Percentiles rank a stretch among this genome's conserved stretches.
phyloP scores from a whole-genome alignment of 1,140 invertebrate species.

The Scaptomyza hsui region DNA sequence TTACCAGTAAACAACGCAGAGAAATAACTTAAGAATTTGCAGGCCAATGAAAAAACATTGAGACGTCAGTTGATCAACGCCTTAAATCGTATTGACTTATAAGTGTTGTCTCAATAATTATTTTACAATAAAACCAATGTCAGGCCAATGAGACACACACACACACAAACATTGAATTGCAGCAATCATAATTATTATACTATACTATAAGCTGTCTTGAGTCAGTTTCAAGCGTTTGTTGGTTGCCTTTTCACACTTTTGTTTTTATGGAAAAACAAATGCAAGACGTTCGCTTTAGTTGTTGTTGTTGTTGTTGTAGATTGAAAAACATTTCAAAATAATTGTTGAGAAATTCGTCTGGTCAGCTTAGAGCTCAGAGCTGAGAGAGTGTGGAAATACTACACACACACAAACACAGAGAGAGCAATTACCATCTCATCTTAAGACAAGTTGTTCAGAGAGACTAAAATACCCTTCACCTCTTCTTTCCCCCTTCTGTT shows the following conservation, averaged over 20 bases:
- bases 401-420: background rate
- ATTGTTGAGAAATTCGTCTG: conserved; percentile 79
- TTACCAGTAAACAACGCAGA: background rate
- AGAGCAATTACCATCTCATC: conserved; percentile 43
- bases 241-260: conserved; percentile 68
- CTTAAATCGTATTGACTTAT: conserved; percentile 62
- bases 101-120: conserved; percentile 72
- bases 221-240: conserved; percentile 55
- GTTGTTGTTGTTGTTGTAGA: conserved; percentile 36
- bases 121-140: conserved; percentile 73
- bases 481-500: background rate
- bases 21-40: conserved; percentile 4
- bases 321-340: conserved; percentile 80
- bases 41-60: conserved; percentile 59
- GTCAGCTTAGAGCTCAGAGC: conserved; percentile 4
- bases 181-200: conserved; percentile 74
- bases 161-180: conserved; percentile 17
- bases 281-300: conserved; percentile 31
- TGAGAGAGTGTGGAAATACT: background rate
- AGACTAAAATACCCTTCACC: conserved; percentile 8
- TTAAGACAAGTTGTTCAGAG: background rate
- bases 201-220: conserved; percentile 48
- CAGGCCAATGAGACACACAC: conserved; percentile 48
- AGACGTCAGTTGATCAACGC: conserved; percentile 63
- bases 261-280: conserved; percentile 65